These are phyloP conservation scores for Cyclargus thomasi DNA, from an alignment of 1,140 invertebrate genomes.

Conservation along the genomic window DNA sequence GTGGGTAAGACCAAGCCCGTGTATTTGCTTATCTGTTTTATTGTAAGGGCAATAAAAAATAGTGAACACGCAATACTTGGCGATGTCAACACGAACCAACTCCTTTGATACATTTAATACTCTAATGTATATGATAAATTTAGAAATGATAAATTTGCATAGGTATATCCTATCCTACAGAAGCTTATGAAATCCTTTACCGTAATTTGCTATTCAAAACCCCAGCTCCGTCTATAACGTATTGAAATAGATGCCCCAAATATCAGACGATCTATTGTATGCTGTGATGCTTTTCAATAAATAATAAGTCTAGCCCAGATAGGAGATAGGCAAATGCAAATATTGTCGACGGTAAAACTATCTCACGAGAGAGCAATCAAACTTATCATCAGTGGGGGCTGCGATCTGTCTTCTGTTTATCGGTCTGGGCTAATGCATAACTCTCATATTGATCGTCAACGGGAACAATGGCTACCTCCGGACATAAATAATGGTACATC, in stretches of 20 bases:
- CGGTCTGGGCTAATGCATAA: background rate
- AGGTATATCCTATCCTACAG: background rate
- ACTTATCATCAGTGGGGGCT: background rate
- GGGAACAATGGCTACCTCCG: background rate
- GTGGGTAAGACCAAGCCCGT: constrained; percentile 15
- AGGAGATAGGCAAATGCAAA: no score
- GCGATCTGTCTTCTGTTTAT: background rate
- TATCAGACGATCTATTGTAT: background rate
- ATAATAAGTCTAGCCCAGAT: background rate
- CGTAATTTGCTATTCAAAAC: background rate
- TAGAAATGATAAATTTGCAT: no score
- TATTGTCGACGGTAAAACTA: background rate
- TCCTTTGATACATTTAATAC: background rate
- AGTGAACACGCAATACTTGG: constrained; percentile 17
- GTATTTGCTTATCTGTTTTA: constrained; percentile 20
- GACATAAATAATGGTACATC: background rate
- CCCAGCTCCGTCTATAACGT: background rate
- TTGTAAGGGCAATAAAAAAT: constrained; percentile 9
- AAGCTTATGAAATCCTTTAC: background rate
- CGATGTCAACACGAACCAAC: constrained; percentile 6
- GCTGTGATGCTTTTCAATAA: background rate
- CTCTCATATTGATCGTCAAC: background rate
- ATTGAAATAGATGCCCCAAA: background rate
- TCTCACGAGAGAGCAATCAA: background rate
- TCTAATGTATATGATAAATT: no score